phyloP scores from a whole-genome alignment of 30 jellyfish, hydroid and myxozoan species.

The Pelagia noctiluca region DNA sequence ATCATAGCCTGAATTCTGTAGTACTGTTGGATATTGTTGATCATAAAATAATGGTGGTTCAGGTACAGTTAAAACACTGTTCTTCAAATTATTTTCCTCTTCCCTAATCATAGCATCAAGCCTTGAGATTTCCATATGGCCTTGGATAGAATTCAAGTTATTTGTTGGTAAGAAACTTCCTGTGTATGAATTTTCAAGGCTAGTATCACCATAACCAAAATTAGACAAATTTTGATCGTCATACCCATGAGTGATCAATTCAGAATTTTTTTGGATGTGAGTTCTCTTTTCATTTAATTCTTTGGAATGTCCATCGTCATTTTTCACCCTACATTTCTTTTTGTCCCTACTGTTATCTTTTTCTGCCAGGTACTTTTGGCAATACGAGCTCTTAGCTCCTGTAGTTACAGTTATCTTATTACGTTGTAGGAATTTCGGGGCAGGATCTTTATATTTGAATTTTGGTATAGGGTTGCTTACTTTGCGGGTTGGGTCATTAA shows the following conservation, averaged over 20 bases:
- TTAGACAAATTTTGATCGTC: no score
- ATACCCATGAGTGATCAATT: no score
- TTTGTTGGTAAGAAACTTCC: no score
- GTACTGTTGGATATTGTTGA: not conserved
- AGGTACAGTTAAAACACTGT: conserved; percentile 30
- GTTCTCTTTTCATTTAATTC: no score
- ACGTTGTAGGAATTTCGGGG: conserved; percentile 36
- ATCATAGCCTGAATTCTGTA: not conserved
- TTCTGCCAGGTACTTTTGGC: conserved; percentile 30
- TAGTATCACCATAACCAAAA: no score
- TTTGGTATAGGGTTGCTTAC: conserved; percentile 25
- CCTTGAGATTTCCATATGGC: conserved; percentile 29
- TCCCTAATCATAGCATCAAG: conserved; percentile 59
- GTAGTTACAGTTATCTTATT: conserved; percentile 29
- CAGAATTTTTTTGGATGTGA: no score
- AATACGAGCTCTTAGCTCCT: conserved; percentile 50
- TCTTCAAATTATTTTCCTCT: conserved; percentile 52
- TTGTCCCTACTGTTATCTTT: not conserved
- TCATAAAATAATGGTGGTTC: not conserved
- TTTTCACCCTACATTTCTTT: not conserved
- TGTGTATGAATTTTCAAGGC: no score
- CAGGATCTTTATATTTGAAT: conserved; percentile 51
- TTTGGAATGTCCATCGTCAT: not conserved
- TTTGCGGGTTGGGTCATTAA: not conserved
- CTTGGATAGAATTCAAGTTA: no score